Evolutionary conservation across 2,113 vertebrate species (phyloP).

Genomic region (Carlito syrichta): DNA sequence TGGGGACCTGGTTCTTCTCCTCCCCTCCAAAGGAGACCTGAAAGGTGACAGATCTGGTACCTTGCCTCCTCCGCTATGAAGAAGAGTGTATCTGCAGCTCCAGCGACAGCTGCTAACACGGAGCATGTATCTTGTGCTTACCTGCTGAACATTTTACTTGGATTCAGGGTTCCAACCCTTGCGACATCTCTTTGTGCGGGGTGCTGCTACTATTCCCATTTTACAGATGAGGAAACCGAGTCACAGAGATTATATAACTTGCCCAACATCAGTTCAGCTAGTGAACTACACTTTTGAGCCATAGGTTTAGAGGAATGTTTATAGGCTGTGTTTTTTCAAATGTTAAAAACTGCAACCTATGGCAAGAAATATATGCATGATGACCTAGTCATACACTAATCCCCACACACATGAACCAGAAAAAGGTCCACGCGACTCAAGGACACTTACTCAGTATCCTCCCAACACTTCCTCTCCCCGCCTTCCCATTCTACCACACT

Average conservation of each 20-base stretch:
- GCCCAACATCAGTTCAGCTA: neutral
- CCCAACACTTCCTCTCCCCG: no score
- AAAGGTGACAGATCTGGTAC: accelerated
- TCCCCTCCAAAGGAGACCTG: neutral
- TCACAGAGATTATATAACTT: neutral
- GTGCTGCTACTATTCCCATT: neutral
- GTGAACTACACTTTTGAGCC: neutral
- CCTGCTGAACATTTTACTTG: accelerated
- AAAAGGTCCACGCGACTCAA: neutral
- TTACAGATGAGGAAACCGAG: neutral
- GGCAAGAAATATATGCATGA: neutral
- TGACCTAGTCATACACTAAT: neutral
- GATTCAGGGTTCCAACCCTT: neutral
- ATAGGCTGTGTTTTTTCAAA: neutral
- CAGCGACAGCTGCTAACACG: accelerated
- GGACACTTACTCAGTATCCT: neutral
- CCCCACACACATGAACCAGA: neutral
- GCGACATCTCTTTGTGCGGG: no score
- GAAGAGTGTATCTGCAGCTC: accelerated
- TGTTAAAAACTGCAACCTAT: neutral
- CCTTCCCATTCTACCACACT: accelerated
- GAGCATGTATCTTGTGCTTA: accelerated
- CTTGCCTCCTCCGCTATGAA: neutral
- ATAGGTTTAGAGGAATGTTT: neutral
- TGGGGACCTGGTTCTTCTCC: neutral